Base-by-base conservation (phyloP, 2,113 vertebrate species). In the Onychostoma macrolepis region DNA sequence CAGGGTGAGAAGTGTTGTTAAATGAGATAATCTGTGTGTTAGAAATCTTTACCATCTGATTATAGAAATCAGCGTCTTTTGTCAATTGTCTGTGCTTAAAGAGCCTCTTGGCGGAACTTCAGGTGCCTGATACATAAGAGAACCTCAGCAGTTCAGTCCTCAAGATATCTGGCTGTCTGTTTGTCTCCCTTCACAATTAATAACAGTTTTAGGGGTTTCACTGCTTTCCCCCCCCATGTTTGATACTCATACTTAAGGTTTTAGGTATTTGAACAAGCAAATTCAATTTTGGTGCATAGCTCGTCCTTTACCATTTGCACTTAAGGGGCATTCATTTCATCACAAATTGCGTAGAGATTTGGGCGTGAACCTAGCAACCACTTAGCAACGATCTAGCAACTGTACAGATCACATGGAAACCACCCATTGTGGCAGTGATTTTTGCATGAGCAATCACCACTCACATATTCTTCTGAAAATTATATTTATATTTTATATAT, bases 1-100 rank as follows among this genome's bases (percentile, higher is more conserved):
- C 69, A 65, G 33, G 67, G 56, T 85, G 80, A 81, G 45, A 63
- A 69, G 79, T 74, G 45, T 82, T 84, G 83, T 84, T 84, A 72
- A 84, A 84, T 84, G 8, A 74, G 48, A 74, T 84, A 84, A 84
- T 75, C 45, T 74, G 6, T 71, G 65, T 71, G 81, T 48, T 71
- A 33, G 81, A 83, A 58, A 58, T 74, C 69, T 84, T 26, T 69
- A 38, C 83, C 48, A 56, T 53, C 50, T 84, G 48, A 26, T 84
- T 84, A 84, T 75, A 48, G 83, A 84, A 74, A 84, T 84, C 67
- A 41, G 30, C 24, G 4, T 74, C 28, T 69, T 83, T 83, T 33
- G 45, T 78, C 41, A 71, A 36, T 83, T 13, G 43, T 53, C 67
- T 84, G 48, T 12, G 0, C 21, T 80, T 63, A 19, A 33, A 50